Evolutionary conservation across 2,888 invertebrate genomes (phyloP), one percentile per base, ranked within the genome.

Genomic region (Melanophora roralis): DNA sequence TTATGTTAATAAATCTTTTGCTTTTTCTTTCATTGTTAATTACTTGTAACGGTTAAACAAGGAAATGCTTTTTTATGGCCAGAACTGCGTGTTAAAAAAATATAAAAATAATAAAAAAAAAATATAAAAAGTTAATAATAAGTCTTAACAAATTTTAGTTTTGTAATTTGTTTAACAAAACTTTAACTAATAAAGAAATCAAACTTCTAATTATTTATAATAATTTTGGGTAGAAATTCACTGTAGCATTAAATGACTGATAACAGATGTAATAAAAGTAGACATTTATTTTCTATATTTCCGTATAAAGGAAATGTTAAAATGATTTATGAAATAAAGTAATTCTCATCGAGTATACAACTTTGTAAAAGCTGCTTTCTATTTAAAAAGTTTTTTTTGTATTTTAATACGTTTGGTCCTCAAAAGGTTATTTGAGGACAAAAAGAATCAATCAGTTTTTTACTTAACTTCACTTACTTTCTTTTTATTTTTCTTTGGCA

Each of bases 21-120:
- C 11, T 36, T n/a, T 16, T 73, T 67, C 49, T 55, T 34, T 51
- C 9, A n/a, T 64, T 57, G 6, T 19, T 40, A 65, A 59, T 73
- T 62, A 47, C 36, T 23, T 14, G 11, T 78, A 68, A 73, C 78
- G 55, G 68, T 65, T 51, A 67, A 51, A 40, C 16, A 43, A 27
- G 73, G 49, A 73, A 55, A 34, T 51, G n/a, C 1, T 7, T 38
- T 27, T 57, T 53, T 19, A 40, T 67, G 77, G 27, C 40, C 67
- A 67, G 36, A 34, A 40, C 16, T 53, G 40, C 43, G 1, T 23
- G 55, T 34, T 49, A 65, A 40, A 6, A 3, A 27, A 57, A 67
- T 59, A 11, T 27, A 51, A 32, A 6, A 6, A 27, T 3, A 27
- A 6, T 5, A 27, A 27, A 19, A 27, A 11, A 45, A 49, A 1